Percentiles rank a stretch among this genome's conserved stretches.
These are phyloP conservation scores for Orius insidiosus DNA, from an alignment of 1,140 invertebrate species.

Conservation along the genomic window DNA sequence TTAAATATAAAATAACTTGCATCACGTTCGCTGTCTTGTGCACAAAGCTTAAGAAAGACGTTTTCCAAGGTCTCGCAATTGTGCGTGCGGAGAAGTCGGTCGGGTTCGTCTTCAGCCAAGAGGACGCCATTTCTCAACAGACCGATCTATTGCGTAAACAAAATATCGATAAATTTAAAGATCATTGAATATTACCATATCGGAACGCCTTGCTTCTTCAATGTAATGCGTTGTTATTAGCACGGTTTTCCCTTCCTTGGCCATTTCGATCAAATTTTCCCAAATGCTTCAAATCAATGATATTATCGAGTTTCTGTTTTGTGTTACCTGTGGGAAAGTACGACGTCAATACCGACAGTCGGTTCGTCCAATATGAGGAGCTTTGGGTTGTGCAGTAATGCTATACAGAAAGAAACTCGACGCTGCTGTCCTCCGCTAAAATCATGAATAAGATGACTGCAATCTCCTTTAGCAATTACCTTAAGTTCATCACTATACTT, in stretches of 20 bases:
- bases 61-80: conserved; percentile 34
- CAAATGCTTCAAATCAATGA: conserved; percentile 20
- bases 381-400: conserved; percentile 71
- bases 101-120: conserved; percentile 33
- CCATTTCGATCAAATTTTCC: conserved; percentile 15
- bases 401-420: conserved; percentile 66
- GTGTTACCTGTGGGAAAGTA: conserved; percentile 60
- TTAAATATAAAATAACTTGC: no score
- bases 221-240: conserved; percentile 92
- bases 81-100: conserved; percentile 28
- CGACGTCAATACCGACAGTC: conserved; percentile 76
- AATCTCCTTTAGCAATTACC: no score
- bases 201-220: conserved; percentile 69
- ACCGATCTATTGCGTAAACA: conserved; percentile 18
- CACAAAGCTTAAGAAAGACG: conserved; percentile 36
- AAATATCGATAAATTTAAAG: no score
- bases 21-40: no score
- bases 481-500: conserved; percentile 59
- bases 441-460: no score
- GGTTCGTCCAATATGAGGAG: conserved; percentile 82
- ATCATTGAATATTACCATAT: conserved; percentile 13
- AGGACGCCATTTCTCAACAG: conserved; percentile 18
- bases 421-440: conserved; percentile 79
- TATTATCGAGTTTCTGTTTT: no score
- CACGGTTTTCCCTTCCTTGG: conserved; percentile 41